Evolutionary conservation across 2,113 vertebrate species (phyloP).

Genomic region (Serilophus lunatus): DNA sequence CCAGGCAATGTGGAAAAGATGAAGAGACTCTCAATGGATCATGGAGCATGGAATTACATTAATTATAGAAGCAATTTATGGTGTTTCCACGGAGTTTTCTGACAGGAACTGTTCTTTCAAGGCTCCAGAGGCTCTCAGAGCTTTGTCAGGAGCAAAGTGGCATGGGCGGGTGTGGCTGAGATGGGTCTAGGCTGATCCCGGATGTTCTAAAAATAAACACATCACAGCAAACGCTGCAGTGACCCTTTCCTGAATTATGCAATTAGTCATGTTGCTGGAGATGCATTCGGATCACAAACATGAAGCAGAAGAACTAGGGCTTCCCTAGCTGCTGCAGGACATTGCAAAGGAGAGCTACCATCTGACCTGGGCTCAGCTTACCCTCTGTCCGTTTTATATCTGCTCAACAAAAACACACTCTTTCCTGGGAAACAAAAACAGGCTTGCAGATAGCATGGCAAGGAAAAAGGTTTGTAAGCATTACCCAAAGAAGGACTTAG

Average conservation of each 20-base stretch:
- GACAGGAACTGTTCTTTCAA: neutral
- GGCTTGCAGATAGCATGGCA: neutral
- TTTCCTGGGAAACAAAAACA: constrained; percentile 9
- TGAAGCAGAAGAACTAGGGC: neutral
- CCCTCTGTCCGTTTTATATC: neutral
- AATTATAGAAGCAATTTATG: neutral
- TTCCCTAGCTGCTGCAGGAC: neutral
- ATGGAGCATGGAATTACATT: neutral
- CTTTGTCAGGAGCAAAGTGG: neutral
- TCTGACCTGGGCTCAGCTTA: neutral
- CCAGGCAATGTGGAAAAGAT: neutral
- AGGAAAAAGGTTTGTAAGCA: neutral
- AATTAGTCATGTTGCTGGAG: neutral
- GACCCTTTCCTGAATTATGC: constrained; percentile 21
- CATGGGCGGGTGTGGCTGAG: neutral
- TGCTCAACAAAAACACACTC: neutral
- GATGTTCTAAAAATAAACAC: constrained; percentile 38
- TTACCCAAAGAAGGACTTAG: neutral
- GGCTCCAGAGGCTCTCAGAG: constrained; percentile 12
- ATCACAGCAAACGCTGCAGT: neutral
- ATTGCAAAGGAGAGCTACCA: neutral
- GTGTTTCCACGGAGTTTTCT: neutral
- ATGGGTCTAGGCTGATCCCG: neutral
- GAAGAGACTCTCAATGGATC: neutral
- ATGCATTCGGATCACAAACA: neutral